Percentiles rank a stretch among this genome's conserved stretches.
These are phyloP conservation scores for Ecliptopera silaceata DNA, from an alignment of 2,888 invertebrate genomes.

Conservation along the genomic window DNA sequence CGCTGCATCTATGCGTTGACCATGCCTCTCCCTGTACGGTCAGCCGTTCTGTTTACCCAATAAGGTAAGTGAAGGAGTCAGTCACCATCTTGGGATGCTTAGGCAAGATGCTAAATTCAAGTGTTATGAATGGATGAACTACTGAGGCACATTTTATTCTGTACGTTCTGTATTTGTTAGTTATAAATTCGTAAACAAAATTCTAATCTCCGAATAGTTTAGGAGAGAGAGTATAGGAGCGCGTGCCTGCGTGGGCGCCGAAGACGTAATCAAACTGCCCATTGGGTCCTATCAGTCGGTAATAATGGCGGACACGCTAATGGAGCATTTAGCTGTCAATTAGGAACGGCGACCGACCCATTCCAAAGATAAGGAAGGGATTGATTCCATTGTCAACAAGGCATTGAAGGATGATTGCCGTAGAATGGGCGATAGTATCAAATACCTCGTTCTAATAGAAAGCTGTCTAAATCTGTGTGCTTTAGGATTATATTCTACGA, in stretches of 20 bases:
- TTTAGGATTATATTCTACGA: background rate
- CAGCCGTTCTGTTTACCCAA: constrained; percentile 56
- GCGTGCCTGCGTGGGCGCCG: constrained; percentile 42
- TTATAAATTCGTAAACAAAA: constrained; percentile 37
- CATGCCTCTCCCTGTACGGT: constrained; percentile 48
- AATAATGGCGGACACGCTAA: constrained; percentile 59
- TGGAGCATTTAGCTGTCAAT: constrained; percentile 73
- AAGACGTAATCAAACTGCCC: constrained; percentile 46
- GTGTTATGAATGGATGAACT: constrained; percentile 34
- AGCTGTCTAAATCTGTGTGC: background rate
- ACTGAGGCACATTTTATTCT: constrained; percentile 38
- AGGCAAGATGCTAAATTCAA: constrained; percentile 34
- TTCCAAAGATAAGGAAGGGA: constrained; percentile 31
- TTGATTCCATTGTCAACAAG: constrained; percentile 44
- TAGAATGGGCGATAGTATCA: constrained; percentile 22
- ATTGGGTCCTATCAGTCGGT: constrained; percentile 50
- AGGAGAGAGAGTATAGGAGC: no score
- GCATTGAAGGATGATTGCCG: constrained; percentile 30
- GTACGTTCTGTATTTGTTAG: constrained; percentile 35
- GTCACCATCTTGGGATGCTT: constrained; percentile 53
- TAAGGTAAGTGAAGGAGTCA: constrained; percentile 56
- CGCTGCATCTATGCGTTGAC: constrained; percentile 46
- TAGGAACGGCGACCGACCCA: constrained; percentile 46
- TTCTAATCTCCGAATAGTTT: constrained; percentile 25
- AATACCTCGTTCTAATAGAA: constrained; percentile 14